These are phyloP conservation scores for Drosophila macrothrix DNA, from an alignment of 2,888 invertebrate species.

Conservation along the genomic window DNA sequence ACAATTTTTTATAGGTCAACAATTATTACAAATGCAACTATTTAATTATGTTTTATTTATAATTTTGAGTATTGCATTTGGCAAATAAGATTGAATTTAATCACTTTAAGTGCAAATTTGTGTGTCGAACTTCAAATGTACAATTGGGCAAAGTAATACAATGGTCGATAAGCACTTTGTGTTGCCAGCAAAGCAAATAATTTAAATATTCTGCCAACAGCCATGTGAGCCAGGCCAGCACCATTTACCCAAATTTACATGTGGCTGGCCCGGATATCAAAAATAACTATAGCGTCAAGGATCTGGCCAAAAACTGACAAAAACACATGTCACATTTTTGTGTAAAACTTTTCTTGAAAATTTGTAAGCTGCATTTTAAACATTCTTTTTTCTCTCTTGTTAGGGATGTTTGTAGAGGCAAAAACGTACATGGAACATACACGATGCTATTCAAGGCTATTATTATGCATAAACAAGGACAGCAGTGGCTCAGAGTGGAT, in stretches of 20 bases:
- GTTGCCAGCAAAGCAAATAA: constrained; percentile 44
- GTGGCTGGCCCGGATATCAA: constrained; percentile 29
- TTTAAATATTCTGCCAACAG: constrained; percentile 49
- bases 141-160: constrained; percentile 33
- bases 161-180: constrained; percentile 30
- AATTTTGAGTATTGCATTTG: too few species aligned
- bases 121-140: constrained; percentile 26
- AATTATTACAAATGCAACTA: background rate
- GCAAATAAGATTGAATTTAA: constrained; percentile 22
- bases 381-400: background rate
- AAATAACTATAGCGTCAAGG: constrained; percentile 36
- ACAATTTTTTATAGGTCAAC: background rate
- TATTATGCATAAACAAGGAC: constrained; percentile 62
- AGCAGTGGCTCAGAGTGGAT: constrained; percentile 20
- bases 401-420: background rate
- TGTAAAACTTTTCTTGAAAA: constrained; percentile 63
- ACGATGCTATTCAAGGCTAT: constrained; percentile 56
- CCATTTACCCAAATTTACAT: constrained; percentile 30
- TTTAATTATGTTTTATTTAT: background rate
- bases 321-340: constrained; percentile 76
- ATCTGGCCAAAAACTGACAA: constrained; percentile 63
- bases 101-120: constrained; percentile 48
- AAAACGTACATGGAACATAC: constrained; percentile 3
- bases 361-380: constrained; percentile 64
- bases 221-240: background rate